These are phyloP conservation scores for Anniella stebbinsi DNA, from an alignment of 2,797 vertebrate genomes.

Conservation along the genomic window DNA sequence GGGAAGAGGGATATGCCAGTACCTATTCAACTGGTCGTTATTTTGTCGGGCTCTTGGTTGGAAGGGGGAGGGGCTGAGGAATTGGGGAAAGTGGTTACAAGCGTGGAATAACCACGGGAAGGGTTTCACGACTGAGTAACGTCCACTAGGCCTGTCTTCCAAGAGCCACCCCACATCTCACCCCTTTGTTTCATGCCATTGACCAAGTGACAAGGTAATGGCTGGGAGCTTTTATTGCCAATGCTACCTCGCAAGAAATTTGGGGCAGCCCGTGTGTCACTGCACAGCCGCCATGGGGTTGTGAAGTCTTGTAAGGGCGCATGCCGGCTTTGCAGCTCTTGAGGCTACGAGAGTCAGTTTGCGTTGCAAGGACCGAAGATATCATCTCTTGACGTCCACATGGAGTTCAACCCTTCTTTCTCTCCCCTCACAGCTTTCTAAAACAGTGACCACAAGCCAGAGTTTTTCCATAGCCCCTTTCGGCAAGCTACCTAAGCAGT, in stretches of 20 bases:
- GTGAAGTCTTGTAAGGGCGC: neutral
- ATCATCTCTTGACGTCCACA: neutral
- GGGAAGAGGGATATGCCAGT: slow-evolving; percentile 63
- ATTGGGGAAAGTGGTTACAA: too few species aligned
- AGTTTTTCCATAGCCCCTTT: slow-evolving; percentile 59
- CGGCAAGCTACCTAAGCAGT: slow-evolving; percentile 34
- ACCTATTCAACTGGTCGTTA: neutral
- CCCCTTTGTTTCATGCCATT: neutral
- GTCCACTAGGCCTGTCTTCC: too few species aligned
- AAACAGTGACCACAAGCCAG: neutral
- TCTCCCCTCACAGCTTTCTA: too few species aligned
- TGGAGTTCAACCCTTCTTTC: neutral
- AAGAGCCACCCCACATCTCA: too few species aligned
- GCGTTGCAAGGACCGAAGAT: neutral
- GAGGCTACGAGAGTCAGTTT: neutral
- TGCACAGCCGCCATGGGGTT: neutral
- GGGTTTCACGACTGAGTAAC: neutral
- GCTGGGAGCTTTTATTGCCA: neutral
- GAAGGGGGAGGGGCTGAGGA: neutral
- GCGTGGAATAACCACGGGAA: neutral
- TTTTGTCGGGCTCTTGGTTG: neutral
- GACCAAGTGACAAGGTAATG: neutral
- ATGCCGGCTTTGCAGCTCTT: neutral
- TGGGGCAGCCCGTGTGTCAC: too few species aligned
- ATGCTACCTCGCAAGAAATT: neutral